phyloP scores from a whole-genome alignment of 30 jellyfish, hydroid and myxozoan genomes.

The Cassiopea xamachana region DNA sequence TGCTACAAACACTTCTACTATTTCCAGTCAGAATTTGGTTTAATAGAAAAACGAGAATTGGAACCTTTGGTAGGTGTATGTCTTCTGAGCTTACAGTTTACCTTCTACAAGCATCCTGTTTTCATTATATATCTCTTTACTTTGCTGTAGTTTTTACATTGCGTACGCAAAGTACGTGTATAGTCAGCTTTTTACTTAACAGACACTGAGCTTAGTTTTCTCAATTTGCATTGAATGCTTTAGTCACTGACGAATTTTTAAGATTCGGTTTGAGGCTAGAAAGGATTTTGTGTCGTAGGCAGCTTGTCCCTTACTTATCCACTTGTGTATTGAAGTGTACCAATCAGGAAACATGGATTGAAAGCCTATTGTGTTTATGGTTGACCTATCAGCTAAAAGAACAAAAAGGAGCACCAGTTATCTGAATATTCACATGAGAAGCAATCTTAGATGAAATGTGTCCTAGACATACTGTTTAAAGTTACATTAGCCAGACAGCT shows the following conservation, averaged over 20 bases:
- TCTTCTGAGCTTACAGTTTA: neutral
- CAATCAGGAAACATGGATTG: neutral
- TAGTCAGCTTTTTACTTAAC: too few relatives aligned
- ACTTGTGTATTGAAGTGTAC: neutral
- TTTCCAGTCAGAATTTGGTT: conserved; percentile 80
- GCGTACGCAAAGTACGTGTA: too few relatives aligned
- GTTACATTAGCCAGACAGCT: too few relatives aligned
- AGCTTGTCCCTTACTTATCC: neutral
- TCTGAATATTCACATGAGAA: neutral
- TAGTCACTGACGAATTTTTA: too few relatives aligned
- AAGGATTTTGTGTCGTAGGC: too few relatives aligned
- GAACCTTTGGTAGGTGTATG: conserved; percentile 89
- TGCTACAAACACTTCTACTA: conserved; percentile 95
- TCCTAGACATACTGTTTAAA: too few relatives aligned
- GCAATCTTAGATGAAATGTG: neutral
- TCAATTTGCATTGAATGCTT: too few relatives aligned
- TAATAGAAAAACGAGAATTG: conserved; percentile 87
- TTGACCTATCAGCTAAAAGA: neutral
- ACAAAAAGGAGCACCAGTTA: neutral
- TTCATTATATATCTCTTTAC: too few relatives aligned
- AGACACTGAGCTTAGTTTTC: too few relatives aligned
- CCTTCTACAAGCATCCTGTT: too few relatives aligned
- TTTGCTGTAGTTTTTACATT: too few relatives aligned
- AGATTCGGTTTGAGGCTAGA: too few relatives aligned
- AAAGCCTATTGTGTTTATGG: neutral